Evolutionary conservation across 2,797 vertebrate genomes (phyloP).

Genomic region (Diplodus sargus): DNA sequence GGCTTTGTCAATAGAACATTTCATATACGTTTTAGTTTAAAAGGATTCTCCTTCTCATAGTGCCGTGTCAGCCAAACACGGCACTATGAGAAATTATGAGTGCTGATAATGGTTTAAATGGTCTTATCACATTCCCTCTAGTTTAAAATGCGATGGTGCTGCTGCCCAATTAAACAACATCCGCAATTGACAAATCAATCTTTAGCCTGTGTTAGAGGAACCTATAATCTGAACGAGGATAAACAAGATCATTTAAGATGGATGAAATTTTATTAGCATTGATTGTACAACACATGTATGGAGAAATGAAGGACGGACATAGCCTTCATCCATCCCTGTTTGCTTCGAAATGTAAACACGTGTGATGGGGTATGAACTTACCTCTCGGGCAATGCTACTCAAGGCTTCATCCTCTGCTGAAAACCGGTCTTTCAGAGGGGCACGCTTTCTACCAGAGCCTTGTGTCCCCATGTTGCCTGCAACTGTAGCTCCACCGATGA

Average conservation of each 20-base stretch:
- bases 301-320: background rate
- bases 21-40: slow-evolving; percentile 14
- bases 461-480: slow-evolving; percentile 93
- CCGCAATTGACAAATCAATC: background rate
- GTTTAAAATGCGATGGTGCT: slow-evolving; percentile 13
- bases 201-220: background rate
- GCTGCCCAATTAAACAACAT: slow-evolving; percentile 15
- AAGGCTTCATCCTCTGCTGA: slow-evolving; percentile 98
- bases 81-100: background rate
- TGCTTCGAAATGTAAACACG: slow-evolving; percentile 9
- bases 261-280: slow-evolving; percentile 29
- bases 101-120: slow-evolving; percentile 18
- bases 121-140: slow-evolving; percentile 10
- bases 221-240: slow-evolving; percentile 6
- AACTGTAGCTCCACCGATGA: slow-evolving; percentile 51
- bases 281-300: slow-evolving; percentile 18
- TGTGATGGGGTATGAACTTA: slow-evolving; percentile 74
- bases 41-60: background rate
- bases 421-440: slow-evolving; percentile 96
- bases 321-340: background rate
- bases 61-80: slow-evolving; percentile 7
- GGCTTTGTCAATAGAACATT: background rate
- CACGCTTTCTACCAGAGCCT: slow-evolving; percentile 96
- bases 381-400: slow-evolving; percentile 97
- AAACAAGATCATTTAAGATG: slow-evolving; percentile 22